Percentiles rank a stretch among this genome's conserved stretches.
Evolutionary conservation across 2,113 vertebrate species (phyloP).

Genomic region (Artemisiospiza belli): DNA sequence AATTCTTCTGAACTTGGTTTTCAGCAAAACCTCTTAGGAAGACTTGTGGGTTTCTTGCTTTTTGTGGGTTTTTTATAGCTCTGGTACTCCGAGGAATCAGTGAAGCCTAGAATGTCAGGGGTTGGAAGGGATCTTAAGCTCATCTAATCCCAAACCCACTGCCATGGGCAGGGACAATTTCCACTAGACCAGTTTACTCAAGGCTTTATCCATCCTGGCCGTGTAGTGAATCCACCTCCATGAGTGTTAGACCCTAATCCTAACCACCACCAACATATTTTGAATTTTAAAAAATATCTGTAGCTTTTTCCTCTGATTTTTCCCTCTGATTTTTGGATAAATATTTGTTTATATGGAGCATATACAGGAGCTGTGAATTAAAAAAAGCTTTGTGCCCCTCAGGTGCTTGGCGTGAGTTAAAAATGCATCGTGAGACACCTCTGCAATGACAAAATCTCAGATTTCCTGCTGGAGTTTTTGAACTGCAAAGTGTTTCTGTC

Average conservation of each 20-base stretch:
- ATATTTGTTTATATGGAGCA: not conserved
- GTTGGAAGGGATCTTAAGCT: not conserved
- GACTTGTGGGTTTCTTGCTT: not conserved
- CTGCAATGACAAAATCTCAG: not conserved
- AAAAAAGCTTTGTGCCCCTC: not conserved
- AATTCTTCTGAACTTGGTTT: not conserved
- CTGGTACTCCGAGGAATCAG: not conserved
- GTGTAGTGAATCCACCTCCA: not conserved
- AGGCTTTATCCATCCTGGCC: not conserved
- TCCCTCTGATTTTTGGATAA: not conserved
- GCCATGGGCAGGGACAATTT: not conserved
- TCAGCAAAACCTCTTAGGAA: not conserved
- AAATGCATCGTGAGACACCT: rapidly evolving
- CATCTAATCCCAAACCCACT: not conserved
- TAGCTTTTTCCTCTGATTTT: too few relatives aligned
- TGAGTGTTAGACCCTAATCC: not conserved
- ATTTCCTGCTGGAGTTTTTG: not conserved
- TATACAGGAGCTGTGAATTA: not conserved
- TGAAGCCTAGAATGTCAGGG: not conserved
- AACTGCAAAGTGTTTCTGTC: not conserved
- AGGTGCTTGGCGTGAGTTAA: not conserved
- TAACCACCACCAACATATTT: not conserved
- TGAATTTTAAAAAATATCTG: not conserved
- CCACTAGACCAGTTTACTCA: not conserved
- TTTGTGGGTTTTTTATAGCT: not conserved